Percentiles rank a stretch among this genome's conserved stretches.
phyloP scores from a whole-genome alignment of 92 coral and sea anemone species.

The Parazoanthus swiftii region DNA sequence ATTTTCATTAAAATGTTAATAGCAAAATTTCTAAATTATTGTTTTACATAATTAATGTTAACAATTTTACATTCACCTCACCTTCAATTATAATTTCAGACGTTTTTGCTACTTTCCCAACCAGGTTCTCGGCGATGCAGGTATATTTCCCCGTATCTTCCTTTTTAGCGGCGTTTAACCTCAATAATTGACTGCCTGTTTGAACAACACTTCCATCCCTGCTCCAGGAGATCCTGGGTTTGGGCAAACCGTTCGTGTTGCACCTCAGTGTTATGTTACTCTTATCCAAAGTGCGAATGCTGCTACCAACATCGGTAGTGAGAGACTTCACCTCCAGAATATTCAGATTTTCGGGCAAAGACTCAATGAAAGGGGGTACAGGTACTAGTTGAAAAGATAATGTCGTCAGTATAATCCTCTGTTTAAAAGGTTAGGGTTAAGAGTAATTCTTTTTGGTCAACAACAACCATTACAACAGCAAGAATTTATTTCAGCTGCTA shows the following conservation, averaged over 20 bases:
- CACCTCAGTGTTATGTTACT: constrained; percentile 30
- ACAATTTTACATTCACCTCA: neutral
- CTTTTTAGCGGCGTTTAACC: neutral
- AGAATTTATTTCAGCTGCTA: too few relatives aligned
- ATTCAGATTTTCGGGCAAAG: constrained; percentile 15
- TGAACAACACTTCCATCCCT: constrained; percentile 28
- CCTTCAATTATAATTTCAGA: constrained; percentile 12
- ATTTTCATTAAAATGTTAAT: too few relatives aligned
- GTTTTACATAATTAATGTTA: neutral
- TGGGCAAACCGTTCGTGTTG: constrained; percentile 31
- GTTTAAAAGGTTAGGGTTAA: too few relatives aligned
- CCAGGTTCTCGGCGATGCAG: constrained; percentile 19
- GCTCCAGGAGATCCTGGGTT: constrained; percentile 22
- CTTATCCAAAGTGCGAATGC: constrained; percentile 20
- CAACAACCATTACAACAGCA: too few relatives aligned
- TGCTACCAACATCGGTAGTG: constrained; percentile 18
- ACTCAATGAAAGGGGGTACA: constrained; percentile 23
- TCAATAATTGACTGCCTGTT: constrained; percentile 2
- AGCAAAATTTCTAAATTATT: too few relatives aligned
- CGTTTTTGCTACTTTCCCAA: neutral
- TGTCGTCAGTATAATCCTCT: neutral
- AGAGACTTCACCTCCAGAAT: constrained; percentile 15
- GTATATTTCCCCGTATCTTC: constrained; percentile 15
- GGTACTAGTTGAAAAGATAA: neutral
- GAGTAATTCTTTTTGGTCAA: too few relatives aligned